Evolutionary conservation across 2,888 invertebrate species (phyloP).

Genomic region (Volucella inflata): DNA sequence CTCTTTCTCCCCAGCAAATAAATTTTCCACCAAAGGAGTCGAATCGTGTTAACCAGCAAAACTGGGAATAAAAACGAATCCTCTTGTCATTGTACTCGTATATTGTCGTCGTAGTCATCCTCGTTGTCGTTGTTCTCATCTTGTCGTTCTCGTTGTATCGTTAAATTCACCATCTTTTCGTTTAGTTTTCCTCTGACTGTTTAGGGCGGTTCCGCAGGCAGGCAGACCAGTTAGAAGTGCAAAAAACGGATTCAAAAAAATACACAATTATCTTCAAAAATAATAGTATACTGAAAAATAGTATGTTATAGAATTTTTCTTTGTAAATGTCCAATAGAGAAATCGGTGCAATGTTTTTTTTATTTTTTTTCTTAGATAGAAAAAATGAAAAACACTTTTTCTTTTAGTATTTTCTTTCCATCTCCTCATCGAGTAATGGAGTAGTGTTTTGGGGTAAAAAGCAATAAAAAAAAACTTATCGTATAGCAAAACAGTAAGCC

Average conservation of each 20-base stretch:
- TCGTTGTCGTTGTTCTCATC: conserved; percentile 77
- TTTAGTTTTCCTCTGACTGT: conserved; percentile 84
- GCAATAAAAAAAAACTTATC: conserved; percentile 32
- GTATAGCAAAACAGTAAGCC: conserved; percentile 22
- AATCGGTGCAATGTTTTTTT: conserved; percentile 10
- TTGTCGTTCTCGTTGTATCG: conserved; percentile 78
- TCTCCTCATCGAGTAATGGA: conserved; percentile 15
- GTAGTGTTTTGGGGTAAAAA: conserved; percentile 16
- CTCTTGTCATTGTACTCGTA: conserved; percentile 77
- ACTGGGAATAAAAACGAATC: conserved; percentile 68
- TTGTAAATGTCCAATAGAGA: background rate
- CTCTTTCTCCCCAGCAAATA: conserved; percentile 39
- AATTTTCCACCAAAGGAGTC: conserved; percentile 30
- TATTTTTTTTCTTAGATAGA: background rate
- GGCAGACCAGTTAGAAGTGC: conserved; percentile 79
- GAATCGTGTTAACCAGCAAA: conserved; percentile 57
- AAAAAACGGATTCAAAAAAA: conserved; percentile 75
- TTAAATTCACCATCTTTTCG: conserved; percentile 83
- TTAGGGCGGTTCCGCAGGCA: conserved; percentile 84
- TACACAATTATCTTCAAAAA: conserved; percentile 49
- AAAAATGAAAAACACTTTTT: conserved; percentile 28
- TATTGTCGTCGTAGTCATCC: conserved; percentile 75
- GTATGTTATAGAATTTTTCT: background rate
- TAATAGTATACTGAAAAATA: conserved; percentile 31
- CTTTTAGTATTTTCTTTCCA: conserved; percentile 4